A percentile compares a stretch with the other conserved stretches of the same genome.
Conservation (phyloP, 2,888 invertebrate species). For the Drosophila diplacantha region DNA sequence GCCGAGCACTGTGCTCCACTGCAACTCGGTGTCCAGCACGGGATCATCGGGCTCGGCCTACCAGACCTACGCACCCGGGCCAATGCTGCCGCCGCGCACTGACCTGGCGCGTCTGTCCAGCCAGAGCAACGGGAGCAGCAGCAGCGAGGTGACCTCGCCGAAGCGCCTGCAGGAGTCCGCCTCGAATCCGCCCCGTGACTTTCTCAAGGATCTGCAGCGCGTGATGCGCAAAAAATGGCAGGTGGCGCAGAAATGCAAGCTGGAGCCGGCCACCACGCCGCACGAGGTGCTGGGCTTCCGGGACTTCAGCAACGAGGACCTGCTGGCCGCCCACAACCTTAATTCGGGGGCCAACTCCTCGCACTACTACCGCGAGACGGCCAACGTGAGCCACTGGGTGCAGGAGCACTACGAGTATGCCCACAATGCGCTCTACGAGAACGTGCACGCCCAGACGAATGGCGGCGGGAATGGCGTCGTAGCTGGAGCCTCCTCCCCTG, state of each 20-base stretch:
- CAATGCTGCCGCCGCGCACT: slow-evolving; percentile 86
- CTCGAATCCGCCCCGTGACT: slow-evolving; percentile 87
- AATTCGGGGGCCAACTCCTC: slow-evolving; percentile 72
- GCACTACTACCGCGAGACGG: slow-evolving; percentile 79
- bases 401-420: slow-evolving; percentile 85
- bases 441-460: slow-evolving; percentile 80
- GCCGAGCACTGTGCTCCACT: slow-evolving; percentile 58
- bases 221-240: slow-evolving; percentile 97
- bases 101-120: slow-evolving; percentile 86
- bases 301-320: slow-evolving; percentile 83
- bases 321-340: slow-evolving; percentile 73
- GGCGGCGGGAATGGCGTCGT: slow-evolving; percentile 3
- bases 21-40: slow-evolving; percentile 19
- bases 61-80: slow-evolving; percentile 75
- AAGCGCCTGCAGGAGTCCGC: slow-evolving; percentile 86
- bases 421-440: slow-evolving; percentile 82
- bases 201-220: slow-evolving; percentile 91
- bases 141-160: slow-evolving; percentile 80
- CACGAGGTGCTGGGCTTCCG: slow-evolving; percentile 94
- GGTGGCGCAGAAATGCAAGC: slow-evolving; percentile 93
- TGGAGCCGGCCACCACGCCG: slow-evolving; percentile 91
- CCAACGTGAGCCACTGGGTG: slow-evolving; percentile 93
- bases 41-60: slow-evolving; percentile 40
- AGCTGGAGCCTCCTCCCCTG: slow-evolving; percentile 15
- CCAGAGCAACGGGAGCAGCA: slow-evolving; percentile 73